Base-by-base conservation (phyloP, 2,888 invertebrate genomes). In the Drosophila mayaguana region DNA sequence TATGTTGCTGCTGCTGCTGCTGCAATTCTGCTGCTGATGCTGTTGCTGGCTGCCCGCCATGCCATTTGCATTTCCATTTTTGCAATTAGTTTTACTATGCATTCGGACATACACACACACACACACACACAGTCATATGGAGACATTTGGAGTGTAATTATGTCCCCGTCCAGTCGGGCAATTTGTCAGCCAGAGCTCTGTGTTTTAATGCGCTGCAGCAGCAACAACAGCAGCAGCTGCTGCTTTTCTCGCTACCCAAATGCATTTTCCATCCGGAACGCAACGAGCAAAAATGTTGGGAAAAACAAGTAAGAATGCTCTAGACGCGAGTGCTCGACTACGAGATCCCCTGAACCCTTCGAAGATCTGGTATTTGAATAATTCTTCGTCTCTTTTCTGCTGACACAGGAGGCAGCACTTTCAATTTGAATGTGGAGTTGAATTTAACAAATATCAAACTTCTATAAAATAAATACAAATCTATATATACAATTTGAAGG, bases 141-240 rank as follows among this genome's bases (percentile, higher is more conserved):
- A 32, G 51, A 61, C 57, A 79, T 46, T 79, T 62, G 16, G 48
- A 63, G 71, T 76, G 71, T 61, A 77, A 77, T 77, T 77, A 76
- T 56, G 65, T 65, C 40, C 51, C 63, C 42, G 61, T 48, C 72
- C 80, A 70, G 76, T 22, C 60, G 71, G 59, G 55, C 46, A 63
- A 75, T 79, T 76, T 75, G 59, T 75, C 76, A 64, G 54, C 28
- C 46, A 42, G 79, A 22, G 25, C 16, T 42, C 40, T 40, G 36
- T 45, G 16, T 45, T 60, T 56, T 46, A 63, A 72, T 71, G 72
- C 45, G 43, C 42, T 57, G 55, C 43, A 70, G 38, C 57, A 25
- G 66, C 62, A 54, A 62, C 55, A 54, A 57, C 51, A 11, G 20
- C 40, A 40, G n/a, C 2, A 14, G 61, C 51, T 11, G 20, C 38